Evolutionary conservation across 2,113 vertebrate genomes (phyloP).

Genomic region (Origma solitaria): DNA sequence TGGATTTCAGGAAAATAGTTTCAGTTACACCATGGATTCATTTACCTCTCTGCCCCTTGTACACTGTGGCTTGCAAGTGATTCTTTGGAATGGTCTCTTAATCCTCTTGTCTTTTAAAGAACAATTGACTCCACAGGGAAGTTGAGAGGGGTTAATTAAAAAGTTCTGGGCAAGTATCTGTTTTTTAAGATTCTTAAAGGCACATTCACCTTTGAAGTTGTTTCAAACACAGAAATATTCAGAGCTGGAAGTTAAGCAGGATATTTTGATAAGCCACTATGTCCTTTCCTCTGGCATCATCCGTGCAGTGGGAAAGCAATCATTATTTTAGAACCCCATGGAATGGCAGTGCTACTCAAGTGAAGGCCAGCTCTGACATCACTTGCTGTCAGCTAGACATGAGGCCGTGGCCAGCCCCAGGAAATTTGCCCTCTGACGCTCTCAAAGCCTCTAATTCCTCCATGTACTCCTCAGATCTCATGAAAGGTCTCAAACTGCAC

Average conservation of each 20-base stretch:
- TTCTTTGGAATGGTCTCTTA: background rate
- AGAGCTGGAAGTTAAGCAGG: background rate
- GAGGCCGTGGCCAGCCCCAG: background rate
- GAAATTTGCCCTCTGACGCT: background rate
- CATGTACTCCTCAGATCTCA: background rate
- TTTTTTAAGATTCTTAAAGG: background rate
- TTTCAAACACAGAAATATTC: background rate
- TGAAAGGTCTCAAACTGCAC: background rate
- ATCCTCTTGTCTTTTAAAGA: background rate
- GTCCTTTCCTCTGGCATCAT: background rate
- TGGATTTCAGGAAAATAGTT: background rate
- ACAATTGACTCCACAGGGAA: background rate
- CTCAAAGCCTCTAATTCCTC: background rate
- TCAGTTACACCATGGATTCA: background rate
- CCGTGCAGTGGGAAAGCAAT: background rate
- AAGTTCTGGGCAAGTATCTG: background rate
- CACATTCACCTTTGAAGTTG: background rate
- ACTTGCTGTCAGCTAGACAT: background rate
- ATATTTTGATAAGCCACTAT: background rate
- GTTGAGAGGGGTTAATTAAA: background rate
- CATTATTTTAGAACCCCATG: background rate
- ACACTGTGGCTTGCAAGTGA: background rate
- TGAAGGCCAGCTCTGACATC: background rate
- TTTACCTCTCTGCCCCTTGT: background rate
- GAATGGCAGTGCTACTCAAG: background rate